Percentiles rank a stretch among this genome's conserved stretches.
These are phyloP conservation scores for Probosciger aterrimus DNA, from an alignment of 2,113 vertebrate species.

Conservation along the genomic window DNA sequence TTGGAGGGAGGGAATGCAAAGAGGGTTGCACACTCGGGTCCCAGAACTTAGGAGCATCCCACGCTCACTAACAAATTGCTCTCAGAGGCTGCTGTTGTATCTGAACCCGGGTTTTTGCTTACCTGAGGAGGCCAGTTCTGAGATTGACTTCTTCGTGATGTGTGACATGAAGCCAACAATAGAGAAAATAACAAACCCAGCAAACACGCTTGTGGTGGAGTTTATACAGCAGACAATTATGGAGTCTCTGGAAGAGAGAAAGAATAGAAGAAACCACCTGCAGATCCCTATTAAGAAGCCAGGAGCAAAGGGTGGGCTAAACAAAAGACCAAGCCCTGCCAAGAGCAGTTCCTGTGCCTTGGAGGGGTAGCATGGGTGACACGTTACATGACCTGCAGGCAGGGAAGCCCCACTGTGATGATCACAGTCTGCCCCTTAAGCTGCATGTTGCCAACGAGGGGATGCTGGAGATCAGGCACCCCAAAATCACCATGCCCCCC, in stretches of 20 bases:
- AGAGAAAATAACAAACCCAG: slow-evolving; percentile 90
- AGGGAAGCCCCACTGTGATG: rapidly evolving
- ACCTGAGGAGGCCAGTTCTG: slow-evolving; percentile 89
- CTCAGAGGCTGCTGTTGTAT: not conserved
- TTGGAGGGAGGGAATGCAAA: not conserved
- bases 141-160: slow-evolving; percentile 86
- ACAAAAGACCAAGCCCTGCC: not conserved
- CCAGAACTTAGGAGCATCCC: not conserved
- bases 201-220: slow-evolving; percentile 89
- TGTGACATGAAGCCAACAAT: slow-evolving; percentile 91
- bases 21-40: not conserved
- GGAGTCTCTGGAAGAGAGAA: slow-evolving; percentile 78
- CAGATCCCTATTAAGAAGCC: not conserved
- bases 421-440: rapidly evolving
- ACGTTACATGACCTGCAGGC: not conserved
- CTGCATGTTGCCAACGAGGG: not conserved
- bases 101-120: not conserved
- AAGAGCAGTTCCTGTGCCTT: not conserved
- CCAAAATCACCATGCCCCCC: not conserved
- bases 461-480: not conserved
- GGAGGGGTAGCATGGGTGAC: not conserved
- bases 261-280: not conserved
- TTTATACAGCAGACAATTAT: slow-evolving; percentile 89
- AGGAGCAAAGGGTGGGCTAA: not conserved
- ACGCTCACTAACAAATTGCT: not conserved